These are phyloP conservation scores for Agrilus cyanescens DNA, from an alignment of 2,888 invertebrate genomes.

Conservation along the genomic window DNA sequence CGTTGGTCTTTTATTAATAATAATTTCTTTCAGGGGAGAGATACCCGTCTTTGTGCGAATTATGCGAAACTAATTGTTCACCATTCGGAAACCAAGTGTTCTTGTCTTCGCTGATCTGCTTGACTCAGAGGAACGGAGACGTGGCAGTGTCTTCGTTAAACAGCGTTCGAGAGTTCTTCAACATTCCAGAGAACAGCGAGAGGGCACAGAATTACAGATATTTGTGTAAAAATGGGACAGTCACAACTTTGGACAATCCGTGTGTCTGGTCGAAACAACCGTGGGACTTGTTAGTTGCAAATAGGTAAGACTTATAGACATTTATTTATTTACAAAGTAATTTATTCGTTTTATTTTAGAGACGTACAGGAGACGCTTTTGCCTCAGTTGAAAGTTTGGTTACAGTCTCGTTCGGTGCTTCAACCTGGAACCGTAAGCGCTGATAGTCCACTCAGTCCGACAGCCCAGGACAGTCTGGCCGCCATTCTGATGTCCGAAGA, in stretches of 20 bases:
- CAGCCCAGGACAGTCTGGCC: too few species aligned
- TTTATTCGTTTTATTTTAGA: constrained; percentile 2
- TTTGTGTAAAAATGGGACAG: constrained; percentile 28
- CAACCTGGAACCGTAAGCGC: too few species aligned
- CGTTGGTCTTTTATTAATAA: constrained; percentile 1
- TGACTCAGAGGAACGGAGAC: constrained; percentile 39
- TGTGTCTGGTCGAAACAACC: constrained; percentile 53
- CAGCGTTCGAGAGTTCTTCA: constrained; percentile 27
- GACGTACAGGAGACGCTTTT: too few species aligned
- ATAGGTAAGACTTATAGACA: constrained; percentile 34
- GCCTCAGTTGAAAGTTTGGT: too few species aligned
- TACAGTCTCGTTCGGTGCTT: too few species aligned
- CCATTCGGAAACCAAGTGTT: constrained; percentile 22
- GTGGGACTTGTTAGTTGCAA: constrained; percentile 44
- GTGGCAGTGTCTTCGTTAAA: constrained; percentile 42
- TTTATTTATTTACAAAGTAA: constrained; percentile 2
- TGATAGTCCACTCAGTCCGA: too few species aligned
- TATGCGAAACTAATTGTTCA: constrained; percentile 37
- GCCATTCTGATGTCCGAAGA: too few species aligned
- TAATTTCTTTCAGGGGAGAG: constrained; percentile 8
- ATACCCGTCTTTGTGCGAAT: constrained; percentile 36
- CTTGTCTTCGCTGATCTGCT: constrained; percentile 41
- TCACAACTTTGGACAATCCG: constrained; percentile 26
- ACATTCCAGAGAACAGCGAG: constrained; percentile 12
- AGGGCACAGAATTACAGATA: constrained; percentile 21